phyloP scores from a whole-genome alignment of 1,140 invertebrate species.

The Drosophila littoralis region DNA sequence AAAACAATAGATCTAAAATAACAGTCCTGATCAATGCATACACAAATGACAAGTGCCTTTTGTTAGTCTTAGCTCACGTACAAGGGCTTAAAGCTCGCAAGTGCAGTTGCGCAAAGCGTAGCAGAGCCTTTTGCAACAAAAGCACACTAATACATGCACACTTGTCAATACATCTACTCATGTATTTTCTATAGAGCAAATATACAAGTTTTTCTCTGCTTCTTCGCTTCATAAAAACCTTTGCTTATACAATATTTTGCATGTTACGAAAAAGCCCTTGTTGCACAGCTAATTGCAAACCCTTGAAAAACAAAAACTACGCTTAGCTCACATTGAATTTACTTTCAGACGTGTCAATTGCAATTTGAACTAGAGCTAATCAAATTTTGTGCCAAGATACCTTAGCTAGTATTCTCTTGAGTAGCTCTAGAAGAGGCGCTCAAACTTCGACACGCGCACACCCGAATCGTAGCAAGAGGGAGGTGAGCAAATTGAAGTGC shows the following conservation, averaged over 20 bases:
- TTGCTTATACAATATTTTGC: neutral
- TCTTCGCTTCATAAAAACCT: too few species aligned
- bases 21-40: too few species aligned
- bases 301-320: neutral
- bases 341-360: constrained; percentile 36
- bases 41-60: too few species aligned
- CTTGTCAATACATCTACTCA: too few species aligned
- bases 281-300: neutral
- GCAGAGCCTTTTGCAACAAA: too few species aligned
- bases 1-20: too few species aligned
- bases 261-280: neutral
- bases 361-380: constrained; percentile 45
- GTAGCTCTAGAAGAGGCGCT: constrained; percentile 31
- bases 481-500: constrained; percentile 62
- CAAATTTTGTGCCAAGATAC: constrained; percentile 28
- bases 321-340: neutral
- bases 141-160: too few species aligned
- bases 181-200: too few species aligned
- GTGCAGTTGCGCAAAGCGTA: too few species aligned
- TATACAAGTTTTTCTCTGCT: neutral
- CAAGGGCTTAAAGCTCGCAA: too few species aligned
- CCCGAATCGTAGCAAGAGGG: constrained; percentile 54
- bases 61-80: too few species aligned
- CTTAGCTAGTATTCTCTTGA: neutral
- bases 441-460: constrained; percentile 57